These are phyloP conservation scores for Pterocles burchelli DNA, from an alignment of 2,113 vertebrate genomes.

Conservation along the genomic window DNA sequence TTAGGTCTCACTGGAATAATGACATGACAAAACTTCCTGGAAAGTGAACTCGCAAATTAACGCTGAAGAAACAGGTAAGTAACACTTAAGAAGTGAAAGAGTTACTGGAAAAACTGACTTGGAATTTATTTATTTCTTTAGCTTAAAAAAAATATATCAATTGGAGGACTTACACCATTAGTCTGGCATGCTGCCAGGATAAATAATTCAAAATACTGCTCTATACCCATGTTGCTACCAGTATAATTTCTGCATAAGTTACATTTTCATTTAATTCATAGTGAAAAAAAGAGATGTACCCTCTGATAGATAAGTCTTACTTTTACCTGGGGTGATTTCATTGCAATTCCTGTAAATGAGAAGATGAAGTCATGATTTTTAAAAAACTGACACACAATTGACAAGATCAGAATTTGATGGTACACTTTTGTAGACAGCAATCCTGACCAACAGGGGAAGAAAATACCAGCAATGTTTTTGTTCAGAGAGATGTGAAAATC, in stretches of 20 bases:
- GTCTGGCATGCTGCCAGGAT: conserved; percentile 2
- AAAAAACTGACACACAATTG: neutral
- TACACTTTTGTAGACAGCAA: neutral
- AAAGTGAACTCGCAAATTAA: neutral
- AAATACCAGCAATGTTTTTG: neutral
- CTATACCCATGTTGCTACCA: neutral
- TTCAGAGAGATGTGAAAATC: neutral
- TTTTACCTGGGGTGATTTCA: neutral
- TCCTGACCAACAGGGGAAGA: neutral
- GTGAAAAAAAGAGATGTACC: neutral
- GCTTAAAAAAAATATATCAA: neutral
- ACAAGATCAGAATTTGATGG: neutral
- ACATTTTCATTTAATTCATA: neutral
- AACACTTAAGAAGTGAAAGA: neutral
- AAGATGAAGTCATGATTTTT: neutral
- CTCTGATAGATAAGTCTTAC: neutral
- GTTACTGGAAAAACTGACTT: neutral
- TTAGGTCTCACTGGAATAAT: neutral
- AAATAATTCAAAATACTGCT: conserved; percentile 17
- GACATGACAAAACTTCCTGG: neutral
- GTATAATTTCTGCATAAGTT: neutral
- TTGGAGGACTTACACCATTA: neutral
- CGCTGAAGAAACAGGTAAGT: neutral
- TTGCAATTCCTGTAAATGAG: neutral
- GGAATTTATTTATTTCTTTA: neutral